These are phyloP conservation scores for Dicycla oo DNA, from an alignment of 2,888 invertebrate species.

Conservation along the genomic window DNA sequence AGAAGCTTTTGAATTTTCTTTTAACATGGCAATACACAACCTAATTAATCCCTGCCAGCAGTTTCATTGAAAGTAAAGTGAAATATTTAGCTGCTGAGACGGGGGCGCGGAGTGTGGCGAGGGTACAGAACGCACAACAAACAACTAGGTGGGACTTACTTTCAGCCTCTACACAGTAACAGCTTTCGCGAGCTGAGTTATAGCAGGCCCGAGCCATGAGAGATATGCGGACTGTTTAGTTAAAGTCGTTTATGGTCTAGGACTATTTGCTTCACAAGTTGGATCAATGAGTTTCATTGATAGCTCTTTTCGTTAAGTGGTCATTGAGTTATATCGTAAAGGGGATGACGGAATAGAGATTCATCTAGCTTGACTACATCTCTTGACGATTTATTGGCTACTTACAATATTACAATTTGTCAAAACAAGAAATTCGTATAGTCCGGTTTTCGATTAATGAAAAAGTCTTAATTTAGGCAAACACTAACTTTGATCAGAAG, in stretches of 20 bases:
- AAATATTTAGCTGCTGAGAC: conserved; percentile 53
- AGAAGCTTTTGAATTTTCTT: background rate
- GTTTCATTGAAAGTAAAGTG: conserved; percentile 38
- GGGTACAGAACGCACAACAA: conserved; percentile 58
- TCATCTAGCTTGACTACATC: background rate
- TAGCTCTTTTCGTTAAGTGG: too few relatives aligned
- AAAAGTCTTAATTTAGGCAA: background rate
- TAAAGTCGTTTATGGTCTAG: background rate
- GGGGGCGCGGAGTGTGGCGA: conserved; percentile 22
- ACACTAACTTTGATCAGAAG: background rate
- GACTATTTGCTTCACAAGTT: background rate
- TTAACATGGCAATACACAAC: conserved; percentile 5
- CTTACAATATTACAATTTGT: background rate
- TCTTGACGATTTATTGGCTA: background rate
- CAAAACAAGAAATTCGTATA: background rate
- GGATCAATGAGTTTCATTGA: background rate
- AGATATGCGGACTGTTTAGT: conserved; percentile 11
- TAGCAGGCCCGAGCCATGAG: conserved; percentile 33
- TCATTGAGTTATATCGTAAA: background rate
- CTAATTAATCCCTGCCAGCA: conserved; percentile 18
- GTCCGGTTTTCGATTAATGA: background rate
- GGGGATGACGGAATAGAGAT: background rate
- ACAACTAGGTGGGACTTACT: conserved; percentile 67
- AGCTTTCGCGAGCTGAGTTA: conserved; percentile 56
- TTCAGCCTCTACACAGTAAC: conserved; percentile 62